Conservation (phyloP, 2,113 vertebrate genomes). For the Rhizomys pruinosus region DNA sequence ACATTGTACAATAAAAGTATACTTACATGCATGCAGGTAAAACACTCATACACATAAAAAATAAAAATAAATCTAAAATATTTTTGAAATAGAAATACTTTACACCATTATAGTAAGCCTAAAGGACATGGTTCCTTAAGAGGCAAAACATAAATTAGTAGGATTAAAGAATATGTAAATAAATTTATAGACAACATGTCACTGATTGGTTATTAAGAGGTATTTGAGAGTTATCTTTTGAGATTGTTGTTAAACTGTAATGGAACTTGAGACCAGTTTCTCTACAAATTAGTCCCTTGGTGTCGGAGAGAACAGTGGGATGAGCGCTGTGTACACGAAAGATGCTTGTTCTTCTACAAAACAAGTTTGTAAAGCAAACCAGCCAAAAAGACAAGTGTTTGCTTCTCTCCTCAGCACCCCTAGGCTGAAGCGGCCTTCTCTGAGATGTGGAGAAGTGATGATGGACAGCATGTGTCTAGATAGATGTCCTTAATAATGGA, state of each 20-base stretch:
- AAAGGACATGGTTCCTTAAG: constrained; percentile 3
- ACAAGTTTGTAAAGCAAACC: background rate
- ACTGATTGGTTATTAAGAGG: background rate
- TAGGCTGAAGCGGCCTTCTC: background rate
- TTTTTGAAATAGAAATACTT: background rate
- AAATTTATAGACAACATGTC: background rate
- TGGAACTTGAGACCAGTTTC: constrained; percentile 20
- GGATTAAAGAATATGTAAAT: background rate
- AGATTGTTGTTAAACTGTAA: background rate
- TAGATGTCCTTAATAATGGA: background rate
- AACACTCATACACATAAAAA: too few species aligned
- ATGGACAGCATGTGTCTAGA: background rate
- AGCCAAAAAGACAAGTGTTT: background rate
- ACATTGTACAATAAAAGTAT: too few species aligned
- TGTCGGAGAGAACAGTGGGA: background rate
- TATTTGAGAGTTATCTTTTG: background rate
- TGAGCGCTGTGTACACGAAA: background rate
- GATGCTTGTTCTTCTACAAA: background rate
- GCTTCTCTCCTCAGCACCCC: background rate
- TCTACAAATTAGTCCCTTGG: background rate
- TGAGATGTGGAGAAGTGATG: background rate
- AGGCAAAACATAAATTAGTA: background rate
- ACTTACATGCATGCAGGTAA: too few species aligned
- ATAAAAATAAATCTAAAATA: too few species aligned
- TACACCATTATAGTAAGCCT: background rate